Conservation (phyloP, 2,113 vertebrate species). For the Paracanthobrama guichenoti region DNA sequence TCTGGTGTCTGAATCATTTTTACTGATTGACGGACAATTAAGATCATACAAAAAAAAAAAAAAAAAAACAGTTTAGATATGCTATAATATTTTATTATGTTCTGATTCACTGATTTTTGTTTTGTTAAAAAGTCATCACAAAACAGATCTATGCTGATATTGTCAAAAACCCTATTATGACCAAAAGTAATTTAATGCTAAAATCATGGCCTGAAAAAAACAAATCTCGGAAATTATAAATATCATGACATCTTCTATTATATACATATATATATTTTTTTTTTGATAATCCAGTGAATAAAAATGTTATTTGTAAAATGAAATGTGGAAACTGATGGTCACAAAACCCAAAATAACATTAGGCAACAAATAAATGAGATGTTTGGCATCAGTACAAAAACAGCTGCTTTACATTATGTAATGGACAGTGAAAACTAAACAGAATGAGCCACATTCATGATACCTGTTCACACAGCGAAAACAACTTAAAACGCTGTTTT, state of each 20-base stretch:
- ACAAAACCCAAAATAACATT: neutral
- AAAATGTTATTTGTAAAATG: no score
- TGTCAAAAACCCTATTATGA: neutral
- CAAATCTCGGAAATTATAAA: neutral
- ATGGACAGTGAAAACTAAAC: neutral
- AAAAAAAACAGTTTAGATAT: neutral
- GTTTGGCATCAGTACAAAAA: neutral
- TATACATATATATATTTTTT: neutral
- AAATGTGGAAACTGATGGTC: no score
- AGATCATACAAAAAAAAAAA: neutral
- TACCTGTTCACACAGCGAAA: no score
- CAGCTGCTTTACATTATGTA: neutral
- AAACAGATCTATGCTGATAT: neutral
- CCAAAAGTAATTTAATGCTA: neutral
- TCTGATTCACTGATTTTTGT: neutral
- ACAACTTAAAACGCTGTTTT: no score
- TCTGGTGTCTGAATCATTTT: no score
- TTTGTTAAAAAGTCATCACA: neutral
- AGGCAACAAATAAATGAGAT: neutral
- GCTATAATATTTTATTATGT: neutral
- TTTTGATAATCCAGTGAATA: neutral
- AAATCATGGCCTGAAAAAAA: neutral
- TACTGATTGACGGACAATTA: no score
- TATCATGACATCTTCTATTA: neutral
- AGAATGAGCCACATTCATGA: neutral